Evolutionary conservation across 2,888 invertebrate genomes (phyloP).

Genomic region (Bellardia bayeri): DNA sequence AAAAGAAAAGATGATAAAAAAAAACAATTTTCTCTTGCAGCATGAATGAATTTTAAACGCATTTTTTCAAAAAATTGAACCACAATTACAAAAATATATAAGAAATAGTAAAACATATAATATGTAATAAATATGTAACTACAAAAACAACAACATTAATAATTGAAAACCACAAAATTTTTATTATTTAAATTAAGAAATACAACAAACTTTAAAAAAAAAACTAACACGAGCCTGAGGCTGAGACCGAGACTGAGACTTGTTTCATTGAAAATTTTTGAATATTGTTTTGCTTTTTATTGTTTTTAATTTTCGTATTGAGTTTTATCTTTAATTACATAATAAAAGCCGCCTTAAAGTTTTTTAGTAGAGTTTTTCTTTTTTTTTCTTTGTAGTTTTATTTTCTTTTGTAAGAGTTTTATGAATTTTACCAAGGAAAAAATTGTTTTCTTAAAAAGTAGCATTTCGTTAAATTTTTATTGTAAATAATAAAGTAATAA

Average conservation of each 20-base stretch:
- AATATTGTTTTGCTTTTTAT: constrained; percentile 4
- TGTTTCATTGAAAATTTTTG: constrained; percentile 1
- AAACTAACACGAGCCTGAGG: background rate
- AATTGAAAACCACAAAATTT: constrained; percentile 22
- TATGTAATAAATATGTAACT: no score
- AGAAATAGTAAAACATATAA: background rate
- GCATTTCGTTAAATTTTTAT: background rate
- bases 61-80: constrained; percentile 28
- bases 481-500: background rate
- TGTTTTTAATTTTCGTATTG: constrained; percentile 28
- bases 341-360: constrained; percentile 38
- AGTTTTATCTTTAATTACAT: constrained; percentile 54
- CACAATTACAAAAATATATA: background rate
- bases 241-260: background rate
- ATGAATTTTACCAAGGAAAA: background rate
- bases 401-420: background rate
- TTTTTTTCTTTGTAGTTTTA: background rate
- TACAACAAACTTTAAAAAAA: background rate
- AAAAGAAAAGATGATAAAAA: constrained; percentile 17
- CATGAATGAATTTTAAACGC: constrained; percentile 57
- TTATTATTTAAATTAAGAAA: background rate
- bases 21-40: constrained; percentile 41
- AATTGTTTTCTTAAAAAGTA: background rate
- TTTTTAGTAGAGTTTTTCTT: background rate
- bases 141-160: constrained; percentile 5